Conservation (phyloP, 2,797 vertebrate genomes). For the Sebastes goodei region DNA sequence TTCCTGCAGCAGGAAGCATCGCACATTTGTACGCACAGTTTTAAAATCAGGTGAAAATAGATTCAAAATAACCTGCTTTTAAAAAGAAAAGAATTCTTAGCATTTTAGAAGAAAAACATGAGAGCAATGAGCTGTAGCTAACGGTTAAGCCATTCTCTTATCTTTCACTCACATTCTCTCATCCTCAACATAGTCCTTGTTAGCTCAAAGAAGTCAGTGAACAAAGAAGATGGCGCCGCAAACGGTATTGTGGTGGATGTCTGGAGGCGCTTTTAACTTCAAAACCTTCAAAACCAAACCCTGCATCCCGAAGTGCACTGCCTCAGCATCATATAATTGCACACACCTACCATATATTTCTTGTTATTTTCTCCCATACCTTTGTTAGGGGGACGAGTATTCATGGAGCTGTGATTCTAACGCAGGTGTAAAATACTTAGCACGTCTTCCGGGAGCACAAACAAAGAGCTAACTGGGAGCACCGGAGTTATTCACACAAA, state of each 20-base stretch:
- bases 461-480: constrained; percentile 69
- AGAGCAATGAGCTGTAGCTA: not conserved
- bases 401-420: constrained; percentile 4
- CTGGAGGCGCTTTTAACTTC: constrained; percentile 43
- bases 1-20: not conserved
- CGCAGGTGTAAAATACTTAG: constrained; percentile 68
- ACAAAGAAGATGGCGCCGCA: constrained; percentile 29
- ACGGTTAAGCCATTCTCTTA: constrained; percentile 33
- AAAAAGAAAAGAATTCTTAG: not conserved
- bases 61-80: not conserved
- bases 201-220: constrained; percentile 24
- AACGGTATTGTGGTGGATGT: constrained; percentile 28
- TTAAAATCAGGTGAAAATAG: not conserved
- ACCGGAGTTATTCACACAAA: constrained; percentile 71
- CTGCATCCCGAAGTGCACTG: not conserved
- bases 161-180: constrained; percentile 21
- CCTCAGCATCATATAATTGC: constrained; percentile 31
- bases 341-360: not conserved
- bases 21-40: not conserved
- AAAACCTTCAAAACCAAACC: constrained; percentile 42
- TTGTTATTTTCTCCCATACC: constrained; percentile 42
- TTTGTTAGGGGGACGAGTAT: constrained; percentile 44
- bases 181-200: not conserved
- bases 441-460: constrained; percentile 66
- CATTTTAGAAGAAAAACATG: not conserved